Conservation (phyloP, 2,888 invertebrate genomes). For the Gerris lacustris region DNA sequence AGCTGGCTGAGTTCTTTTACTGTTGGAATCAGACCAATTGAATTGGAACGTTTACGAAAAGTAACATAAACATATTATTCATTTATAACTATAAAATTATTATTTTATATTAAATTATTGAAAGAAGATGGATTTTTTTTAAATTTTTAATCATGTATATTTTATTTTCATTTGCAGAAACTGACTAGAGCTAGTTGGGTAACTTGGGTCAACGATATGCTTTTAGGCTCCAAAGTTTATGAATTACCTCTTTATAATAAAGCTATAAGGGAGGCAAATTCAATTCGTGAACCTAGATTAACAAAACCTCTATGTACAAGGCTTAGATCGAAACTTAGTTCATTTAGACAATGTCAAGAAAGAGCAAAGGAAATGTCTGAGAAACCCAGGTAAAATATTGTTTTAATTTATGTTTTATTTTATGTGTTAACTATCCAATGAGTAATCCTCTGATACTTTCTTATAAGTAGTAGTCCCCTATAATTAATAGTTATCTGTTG, state of each 20-base stretch:
- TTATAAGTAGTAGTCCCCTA: too few relatives aligned
- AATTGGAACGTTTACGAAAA: not conserved
- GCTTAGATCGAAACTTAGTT: not conserved
- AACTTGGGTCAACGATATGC: constrained; percentile 1
- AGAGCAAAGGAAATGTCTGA: not conserved
- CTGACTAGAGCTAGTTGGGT: not conserved
- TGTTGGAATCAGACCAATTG: not conserved
- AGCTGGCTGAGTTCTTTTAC: not conserved
- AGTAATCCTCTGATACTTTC: too few relatives aligned
- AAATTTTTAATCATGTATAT: too few relatives aligned
- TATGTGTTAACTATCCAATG: too few relatives aligned
- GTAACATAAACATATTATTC: not conserved
- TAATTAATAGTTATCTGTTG: too few relatives aligned
- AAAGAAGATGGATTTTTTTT: too few relatives aligned
- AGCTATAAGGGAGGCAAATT: not conserved
- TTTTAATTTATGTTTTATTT: too few relatives aligned
- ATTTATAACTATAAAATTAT: too few relatives aligned
- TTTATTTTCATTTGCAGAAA: not conserved
- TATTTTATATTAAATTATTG: too few relatives aligned
- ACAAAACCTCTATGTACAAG: not conserved
- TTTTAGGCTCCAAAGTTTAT: not conserved
- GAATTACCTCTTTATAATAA: not conserved
- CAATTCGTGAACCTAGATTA: not conserved
- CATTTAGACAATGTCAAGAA: not conserved
- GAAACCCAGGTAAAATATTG: not conserved